Conservation (phyloP, 2,797 vertebrate species). For the Artibeus lituratus region DNA sequence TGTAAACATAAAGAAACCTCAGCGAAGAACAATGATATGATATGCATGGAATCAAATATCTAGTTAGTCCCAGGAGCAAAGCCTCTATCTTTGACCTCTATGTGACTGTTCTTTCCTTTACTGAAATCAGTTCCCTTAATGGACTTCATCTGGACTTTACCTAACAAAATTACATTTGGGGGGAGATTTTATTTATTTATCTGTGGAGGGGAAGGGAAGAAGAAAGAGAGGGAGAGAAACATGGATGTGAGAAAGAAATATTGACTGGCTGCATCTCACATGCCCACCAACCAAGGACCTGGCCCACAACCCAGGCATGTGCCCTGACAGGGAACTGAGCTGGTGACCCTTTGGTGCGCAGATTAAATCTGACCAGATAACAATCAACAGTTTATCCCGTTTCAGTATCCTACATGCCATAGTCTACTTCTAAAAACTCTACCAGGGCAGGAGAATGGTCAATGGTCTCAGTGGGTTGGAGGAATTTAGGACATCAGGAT, state of each 20-base stretch:
- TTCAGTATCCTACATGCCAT: not conserved
- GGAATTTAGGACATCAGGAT: not conserved
- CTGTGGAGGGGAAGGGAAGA: not conserved
- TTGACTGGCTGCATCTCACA: not conserved
- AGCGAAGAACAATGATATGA: not conserved
- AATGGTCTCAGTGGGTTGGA: not conserved
- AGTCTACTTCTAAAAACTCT: not conserved
- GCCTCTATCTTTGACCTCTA: not conserved
- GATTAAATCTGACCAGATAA: not conserved
- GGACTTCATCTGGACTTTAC: not conserved
- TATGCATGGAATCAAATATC: not conserved
- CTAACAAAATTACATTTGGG: not conserved
- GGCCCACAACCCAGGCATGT: not conserved
- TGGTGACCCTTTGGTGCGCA: not conserved
- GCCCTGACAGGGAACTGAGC: not conserved
- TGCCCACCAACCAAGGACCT: not conserved
- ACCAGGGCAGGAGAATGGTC: not conserved
- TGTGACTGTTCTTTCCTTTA: not conserved
- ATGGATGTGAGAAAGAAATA: not conserved
- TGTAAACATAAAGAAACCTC: not conserved
- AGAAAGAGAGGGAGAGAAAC: not conserved
- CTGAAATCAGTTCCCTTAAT: not conserved
- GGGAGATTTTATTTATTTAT: not conserved
- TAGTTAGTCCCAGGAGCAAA: not conserved
- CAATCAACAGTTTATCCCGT: not conserved